Evolutionary conservation across 2,888 invertebrate species (phyloP), one percentile per base, ranked within the genome.

Genomic region (Cabera pusaria): DNA sequence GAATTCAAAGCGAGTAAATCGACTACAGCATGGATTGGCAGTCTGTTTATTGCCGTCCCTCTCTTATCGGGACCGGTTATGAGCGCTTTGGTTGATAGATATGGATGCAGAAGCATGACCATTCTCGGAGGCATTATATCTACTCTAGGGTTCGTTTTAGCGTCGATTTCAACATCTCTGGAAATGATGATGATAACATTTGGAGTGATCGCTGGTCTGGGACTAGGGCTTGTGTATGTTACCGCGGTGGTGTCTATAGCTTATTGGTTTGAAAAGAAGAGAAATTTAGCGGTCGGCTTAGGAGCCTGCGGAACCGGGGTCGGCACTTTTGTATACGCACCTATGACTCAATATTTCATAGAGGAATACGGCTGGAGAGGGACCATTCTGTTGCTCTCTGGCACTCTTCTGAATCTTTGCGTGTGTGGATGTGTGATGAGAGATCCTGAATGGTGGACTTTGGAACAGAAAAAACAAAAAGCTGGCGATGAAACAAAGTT

Each of bases 231-330:
- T 28, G 95, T 95, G 31, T 97, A 96, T 69, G 96, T 97, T 5
- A 95, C 97, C 1, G 96, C 97, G 3, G 97, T 97, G 2, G 97
- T 97, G 2, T 95, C 95, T 34, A 95, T 97, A 40, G 97, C 97
- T 3, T 97, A 96, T 70, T 97, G 97, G 94, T 97, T 97, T 75
- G 96, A 97, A 60, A 95, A 95, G 74, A 94, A 94, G 64, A 91
- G 97, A 18, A 95, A 95, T 24, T 90, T 97, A 48, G 97, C 97
- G 2, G 96, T 96, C 2, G 96, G 97, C 1, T 86, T 97, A 35
- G 95, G 96, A 1, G 96, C 96, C 0, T 96, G 96, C 57, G 97
- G 97, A 3, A 96, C 96, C 0, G 97, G 97, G 0, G 93, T 96
- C 26, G 97, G 97, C 5, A 97, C 97, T 0, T 96, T 97, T 62